Conservation (phyloP, 2,113 vertebrate species). For the Sturnus vulgaris region DNA sequence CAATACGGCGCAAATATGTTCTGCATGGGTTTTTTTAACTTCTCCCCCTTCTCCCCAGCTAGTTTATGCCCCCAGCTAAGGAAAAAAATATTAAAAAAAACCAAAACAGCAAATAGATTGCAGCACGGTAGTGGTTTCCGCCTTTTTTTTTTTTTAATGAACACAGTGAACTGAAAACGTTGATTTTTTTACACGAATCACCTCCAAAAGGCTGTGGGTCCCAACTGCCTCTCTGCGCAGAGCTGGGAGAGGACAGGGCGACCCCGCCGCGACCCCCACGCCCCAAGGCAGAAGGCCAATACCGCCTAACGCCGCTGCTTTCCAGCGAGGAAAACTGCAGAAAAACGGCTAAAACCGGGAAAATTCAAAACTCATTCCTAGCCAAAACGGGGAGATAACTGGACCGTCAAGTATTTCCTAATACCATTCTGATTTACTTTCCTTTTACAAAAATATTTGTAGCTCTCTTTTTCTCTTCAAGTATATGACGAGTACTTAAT, state of each 20-base stretch:
- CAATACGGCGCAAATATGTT: neutral
- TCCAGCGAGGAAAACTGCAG: neutral
- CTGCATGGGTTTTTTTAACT: neutral
- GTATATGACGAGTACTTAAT: neutral
- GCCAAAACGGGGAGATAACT: neutral
- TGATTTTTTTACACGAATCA: neutral
- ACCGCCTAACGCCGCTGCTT: neutral
- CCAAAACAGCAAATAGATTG: neutral
- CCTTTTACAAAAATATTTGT: neutral
- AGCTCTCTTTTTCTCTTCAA: neutral
- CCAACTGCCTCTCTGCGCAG: too few relatives aligned
- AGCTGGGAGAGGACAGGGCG: neutral
- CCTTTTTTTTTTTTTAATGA: neutral
- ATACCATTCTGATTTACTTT: neutral
- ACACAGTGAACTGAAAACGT: neutral
- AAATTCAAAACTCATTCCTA: neutral
- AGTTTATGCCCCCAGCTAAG: neutral
- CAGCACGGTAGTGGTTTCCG: neutral
- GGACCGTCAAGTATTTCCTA: neutral
- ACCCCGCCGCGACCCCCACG: rapidly evolving
- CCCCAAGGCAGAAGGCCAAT: neutral
- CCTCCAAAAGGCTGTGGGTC: neutral
- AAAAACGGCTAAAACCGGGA: neutral
- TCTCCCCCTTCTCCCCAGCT: too few relatives aligned
- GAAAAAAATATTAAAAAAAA: neutral